Evolutionary conservation across 1,140 invertebrate species (phyloP), one percentile per base, ranked within the genome.

Genomic region (Mesaphorura yosii): DNA sequence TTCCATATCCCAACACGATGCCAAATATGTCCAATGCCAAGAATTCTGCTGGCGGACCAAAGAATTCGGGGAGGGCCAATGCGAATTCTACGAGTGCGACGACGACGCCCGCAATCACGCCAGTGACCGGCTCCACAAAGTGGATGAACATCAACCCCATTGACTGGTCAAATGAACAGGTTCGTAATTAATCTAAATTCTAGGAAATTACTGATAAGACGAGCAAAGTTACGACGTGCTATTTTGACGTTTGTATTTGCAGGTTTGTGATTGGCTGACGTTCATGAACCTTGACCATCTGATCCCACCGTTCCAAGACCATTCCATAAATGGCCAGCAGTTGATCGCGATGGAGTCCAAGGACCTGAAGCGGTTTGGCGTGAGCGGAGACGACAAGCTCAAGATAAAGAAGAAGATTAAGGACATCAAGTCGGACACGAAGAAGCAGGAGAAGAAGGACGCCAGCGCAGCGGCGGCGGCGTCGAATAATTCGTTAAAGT

Each of bases 201-300:
- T 44, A 19, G 26, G 15, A 27, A 25, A 2, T 20, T 15, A 42
- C 15, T 26, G 17, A 26, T 29, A 19, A 29, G 3, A 19, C 10
- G 22, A 17, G 6, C 28, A 51, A n/a, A 15, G 25, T 41, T 15
- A n/a, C n/a, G n/a, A n/a, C 12, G 20, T 50, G 19, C 22, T 22
- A 48, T 31, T 29, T 22, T 14, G 25, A 27, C n/a, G n/a, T 37
- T n/a, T 6, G 19, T 55, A 51, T 48, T 62, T 62, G 23, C 58
- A 87, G 84, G 87, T 93, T 2, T 85, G 84, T 68, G 86, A 91
- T 66, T 93, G 89, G 88, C 72, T 94, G 39, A 74, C 83, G 55
- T 77, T 77, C 12, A 72, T 88, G 41, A 58, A 56, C 39, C 68
- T 94, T 66, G 87, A 92, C 62, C 79, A 86, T 41, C 84, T 90